Evolutionary conservation across 2,888 invertebrate species (phyloP), one percentile per base, ranked within the genome.

Genomic region (Cataglyphis altisquamis): DNA sequence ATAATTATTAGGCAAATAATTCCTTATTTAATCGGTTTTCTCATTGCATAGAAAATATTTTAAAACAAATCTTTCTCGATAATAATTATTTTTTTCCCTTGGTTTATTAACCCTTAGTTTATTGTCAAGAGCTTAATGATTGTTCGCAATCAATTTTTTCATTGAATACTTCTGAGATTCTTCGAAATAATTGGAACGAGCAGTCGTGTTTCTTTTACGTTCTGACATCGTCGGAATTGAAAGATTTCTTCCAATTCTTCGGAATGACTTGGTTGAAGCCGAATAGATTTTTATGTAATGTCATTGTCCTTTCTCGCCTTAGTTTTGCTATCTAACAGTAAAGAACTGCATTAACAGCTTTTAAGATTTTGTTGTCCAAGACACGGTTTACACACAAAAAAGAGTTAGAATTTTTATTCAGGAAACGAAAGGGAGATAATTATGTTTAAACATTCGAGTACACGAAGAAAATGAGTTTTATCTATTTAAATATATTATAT

Each of bases 121-220:
- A 64, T 85, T 82, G 81, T 87, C 64, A 57, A 60, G 9, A 80
- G 48, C 52, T 75, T 82, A 82, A 87, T 82, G 74, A 67, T 66
- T 21, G 39, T 57, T 41, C 68, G 68, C 73, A 84, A 68, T 68
- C 68, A 67, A 85, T 84, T 67, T 77, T 62, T 48, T 60, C 72
- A 74, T 63, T 83, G 72, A 66, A 63, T 80, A 62, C 70, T 64
- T 55, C 21, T n/a, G 29, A 6, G 41, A 45, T 41, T 74, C 2
- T 18, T 15, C 25, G 6, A 29, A 18, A 72, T 80, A 80, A 80
- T 80, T 72, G 60, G 36, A 78, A 72, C 78, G 60, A 45, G 15
- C 32, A 25, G 10, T 32, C 21, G 57, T 18, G 45, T 21, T 78
- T 78, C 70, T 70, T 70, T 60, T 18, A n/a, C 18, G 18, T 1